phyloP scores from a whole-genome alignment of 2,113 vertebrate genomes.

The Pelvicachromis taeniatus region DNA sequence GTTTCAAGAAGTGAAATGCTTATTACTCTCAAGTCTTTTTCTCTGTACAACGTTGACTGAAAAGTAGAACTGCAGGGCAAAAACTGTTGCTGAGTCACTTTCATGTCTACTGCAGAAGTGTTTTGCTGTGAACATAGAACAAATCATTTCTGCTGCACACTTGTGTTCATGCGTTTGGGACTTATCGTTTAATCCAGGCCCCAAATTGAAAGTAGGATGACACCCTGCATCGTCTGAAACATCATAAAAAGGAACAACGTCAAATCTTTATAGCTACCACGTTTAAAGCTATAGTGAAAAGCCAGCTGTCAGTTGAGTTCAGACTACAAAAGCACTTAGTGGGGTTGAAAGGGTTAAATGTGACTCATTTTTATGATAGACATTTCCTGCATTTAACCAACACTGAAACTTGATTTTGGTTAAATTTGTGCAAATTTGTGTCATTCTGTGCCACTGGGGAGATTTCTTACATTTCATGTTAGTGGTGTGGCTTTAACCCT shows the following conservation, averaged over 20 bases:
- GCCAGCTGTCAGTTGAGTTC: neutral
- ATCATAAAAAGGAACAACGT: neutral
- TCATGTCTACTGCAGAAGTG: neutral
- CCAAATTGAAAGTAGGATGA: neutral
- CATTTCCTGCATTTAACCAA: neutral
- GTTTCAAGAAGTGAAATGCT: neutral
- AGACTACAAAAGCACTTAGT: neutral
- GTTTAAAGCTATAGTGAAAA: neutral
- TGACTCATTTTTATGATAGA: neutral
- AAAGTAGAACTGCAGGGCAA: neutral
- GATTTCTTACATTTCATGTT: neutral
- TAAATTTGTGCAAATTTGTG: neutral
- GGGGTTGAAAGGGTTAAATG: neutral
- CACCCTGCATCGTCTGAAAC: neutral
- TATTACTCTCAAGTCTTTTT: neutral
- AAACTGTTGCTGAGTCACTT: neutral
- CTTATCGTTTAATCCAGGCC: neutral
- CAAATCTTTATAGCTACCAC: accelerated
- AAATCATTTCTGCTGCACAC: neutral
- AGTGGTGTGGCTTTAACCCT: neutral
- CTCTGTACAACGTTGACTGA: neutral
- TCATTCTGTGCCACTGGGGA: neutral
- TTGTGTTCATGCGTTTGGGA: neutral
- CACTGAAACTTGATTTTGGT: neutral
- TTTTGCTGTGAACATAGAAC: neutral